A percentile compares a stretch with the other conserved stretches of the same genome.
phyloP scores from a whole-genome alignment of 2,113 vertebrate genomes.

The Dryoscopus gambensis region DNA sequence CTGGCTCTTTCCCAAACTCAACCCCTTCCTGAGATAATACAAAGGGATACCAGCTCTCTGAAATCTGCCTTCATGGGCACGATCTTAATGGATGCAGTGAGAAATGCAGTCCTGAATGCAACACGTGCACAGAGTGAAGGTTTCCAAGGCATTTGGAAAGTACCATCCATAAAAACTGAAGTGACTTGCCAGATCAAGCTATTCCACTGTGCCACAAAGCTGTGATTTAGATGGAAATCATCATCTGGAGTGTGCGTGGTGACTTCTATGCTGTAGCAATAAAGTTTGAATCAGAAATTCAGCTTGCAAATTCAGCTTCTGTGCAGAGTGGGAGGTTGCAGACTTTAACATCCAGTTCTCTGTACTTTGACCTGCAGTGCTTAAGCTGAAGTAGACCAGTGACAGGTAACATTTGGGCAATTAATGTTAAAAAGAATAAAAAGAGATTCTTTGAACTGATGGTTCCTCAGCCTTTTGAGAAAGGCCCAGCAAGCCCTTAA shows the following conservation, averaged over 20 bases:
- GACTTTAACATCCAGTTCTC: neutral
- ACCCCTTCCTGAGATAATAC: neutral
- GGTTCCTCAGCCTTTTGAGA: neutral
- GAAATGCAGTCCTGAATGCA: neutral
- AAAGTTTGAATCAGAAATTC: neutral
- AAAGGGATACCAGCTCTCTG: neutral
- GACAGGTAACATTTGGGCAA: neutral
- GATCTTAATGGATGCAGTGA: neutral
- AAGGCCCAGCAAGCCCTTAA: neutral
- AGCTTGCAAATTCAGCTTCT: constrained; percentile 19
- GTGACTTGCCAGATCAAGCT: neutral
- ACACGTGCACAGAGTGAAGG: neutral
- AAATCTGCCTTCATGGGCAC: neutral
- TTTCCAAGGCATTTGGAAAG: constrained; percentile 36
- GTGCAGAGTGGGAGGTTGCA: neutral
- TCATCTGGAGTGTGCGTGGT: neutral
- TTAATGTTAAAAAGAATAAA: neutral
- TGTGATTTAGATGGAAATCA: neutral
- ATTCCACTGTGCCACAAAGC: neutral
- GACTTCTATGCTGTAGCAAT: neutral
- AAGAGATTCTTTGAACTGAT: neutral
- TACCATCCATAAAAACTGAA: neutral
- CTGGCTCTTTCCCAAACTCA: neutral
- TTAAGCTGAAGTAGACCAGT: neutral
- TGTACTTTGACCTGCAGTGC: neutral